Evolutionary conservation across 2,113 vertebrate genomes (phyloP), one percentile per base, ranked within the genome.

Genomic region (Accipiter cooperii): DNA sequence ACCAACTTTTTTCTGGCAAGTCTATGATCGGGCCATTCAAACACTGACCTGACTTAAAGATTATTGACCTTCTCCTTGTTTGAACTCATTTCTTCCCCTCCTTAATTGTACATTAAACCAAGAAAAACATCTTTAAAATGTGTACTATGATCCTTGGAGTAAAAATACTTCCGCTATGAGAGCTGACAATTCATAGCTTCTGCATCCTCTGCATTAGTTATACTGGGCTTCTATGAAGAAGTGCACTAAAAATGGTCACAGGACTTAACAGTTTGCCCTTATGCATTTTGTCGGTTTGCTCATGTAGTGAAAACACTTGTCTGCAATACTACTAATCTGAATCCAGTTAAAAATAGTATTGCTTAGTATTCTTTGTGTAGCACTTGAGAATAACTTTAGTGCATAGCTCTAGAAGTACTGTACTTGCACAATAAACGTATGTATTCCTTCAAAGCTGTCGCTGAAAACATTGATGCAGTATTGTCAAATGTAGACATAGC

Each of bases 191-290:
- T 97, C 76, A 47, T 65, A 61, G 94, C 89, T 92, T 94, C 66
- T 93, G 49, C 90, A 91, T 96, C 92, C 81, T 90, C 94, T 96
- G 76, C 54, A 44, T 94, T 92, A 93, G 96, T 82, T 95, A 66
- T 88, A 80, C 94, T 91, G 95, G 73, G 58, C 82, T 96, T 97
- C 84, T 96, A 52, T 97, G 69, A 94, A 94, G 94, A 81, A 94
- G 82, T 44, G 94, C 85, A 71, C 97, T 97, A 82, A 95, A 96
- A 88, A 96, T 92, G 95, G 90, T 95, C 84, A 95, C 63, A 93
- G 47, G 90, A 88, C 58, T 95, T 79, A 94, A 89, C 63, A 96
- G 94, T 88, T 97, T 78, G 57, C 69, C 70, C 58, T 88, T 95
- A 84, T 12, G 80, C 89, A 80, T 96, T 97, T 96, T 96, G 74